These are phyloP conservation scores for Leucozona laternaria DNA, from an alignment of 2,888 invertebrate genomes.

Conservation along the genomic window DNA sequence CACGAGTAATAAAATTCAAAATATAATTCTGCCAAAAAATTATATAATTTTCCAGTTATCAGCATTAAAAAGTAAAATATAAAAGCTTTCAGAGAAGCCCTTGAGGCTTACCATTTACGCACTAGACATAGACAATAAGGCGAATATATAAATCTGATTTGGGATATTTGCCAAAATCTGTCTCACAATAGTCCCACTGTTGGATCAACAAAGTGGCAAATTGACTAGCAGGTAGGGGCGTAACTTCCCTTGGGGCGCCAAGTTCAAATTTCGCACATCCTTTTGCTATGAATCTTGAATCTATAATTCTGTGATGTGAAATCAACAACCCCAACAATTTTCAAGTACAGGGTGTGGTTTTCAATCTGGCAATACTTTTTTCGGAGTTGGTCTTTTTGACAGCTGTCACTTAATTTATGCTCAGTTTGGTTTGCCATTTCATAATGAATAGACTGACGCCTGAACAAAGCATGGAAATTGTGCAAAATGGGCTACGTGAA, in stretches of 20 bases:
- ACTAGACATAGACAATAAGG: neutral
- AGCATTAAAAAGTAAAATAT: neutral
- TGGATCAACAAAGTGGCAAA: neutral
- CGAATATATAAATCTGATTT: neutral
- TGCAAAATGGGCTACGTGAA: no score
- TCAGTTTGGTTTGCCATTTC: no score
- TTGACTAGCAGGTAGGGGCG: neutral
- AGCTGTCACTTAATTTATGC: no score
- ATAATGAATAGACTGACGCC: no score
- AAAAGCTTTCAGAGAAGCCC: neutral
- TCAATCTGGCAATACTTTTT: no score
- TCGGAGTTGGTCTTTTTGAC: no score
- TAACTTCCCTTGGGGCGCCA: neutral
- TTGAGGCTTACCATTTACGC: neutral
- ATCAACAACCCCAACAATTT: no score
- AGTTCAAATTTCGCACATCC: neutral
- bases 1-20: neutral
- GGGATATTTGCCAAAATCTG: conserved; percentile 3
- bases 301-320: neutral
- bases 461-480: no score
- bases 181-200: neutral
- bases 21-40: neutral
- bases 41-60: neutral
- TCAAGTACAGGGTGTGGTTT: no score
- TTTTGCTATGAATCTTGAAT: neutral